Base-by-base conservation (phyloP, 2,888 invertebrate species). In the Tigriopus californicus region DNA sequence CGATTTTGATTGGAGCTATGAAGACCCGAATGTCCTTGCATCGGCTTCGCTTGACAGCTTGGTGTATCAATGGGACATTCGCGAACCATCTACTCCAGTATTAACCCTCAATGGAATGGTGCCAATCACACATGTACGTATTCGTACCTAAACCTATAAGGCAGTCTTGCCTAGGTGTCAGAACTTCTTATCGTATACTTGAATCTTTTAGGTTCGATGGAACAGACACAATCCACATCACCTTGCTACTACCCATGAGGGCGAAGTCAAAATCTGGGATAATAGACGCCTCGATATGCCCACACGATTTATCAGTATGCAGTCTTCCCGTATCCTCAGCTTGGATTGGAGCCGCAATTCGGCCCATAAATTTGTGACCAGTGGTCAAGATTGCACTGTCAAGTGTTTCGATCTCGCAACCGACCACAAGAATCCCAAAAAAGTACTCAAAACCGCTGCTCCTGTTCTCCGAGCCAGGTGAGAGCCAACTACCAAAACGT, bases 261-360 rank as follows among this genome's bases (percentile, higher is more conserved):
- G 91, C 1, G 92, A 94, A 72, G 81, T 94, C 2, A 83, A 92
- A 71, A 80, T 95, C 64, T 95, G 94, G 94, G 95, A 95, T 70
- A 84, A 86, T 65, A 77, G 94, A 63, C 91, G 91, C 74, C 80
- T 83, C 62, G 80, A 81, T 54, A 78, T 83, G 58, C 92, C 94
- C 0, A 79, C 90, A 2, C 87, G 90, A 68, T 94, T 92, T 66
- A 88, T 95, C 65, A 84, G 92, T 24, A 94, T 92, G 3, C 94
- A 95, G 74, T 75, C 90, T 62, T 77, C 81, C 49, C 79, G 75
- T 70, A 91, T 94, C 64, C 86, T 91, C 69, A 90, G 92, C 51
- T 79, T 95, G 41, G 92, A 94, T 70, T 95, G 94, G 94, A 89
- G 85, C 71, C 84, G 85, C 13, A 80, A 25, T n/a, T 11, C 18